A percentile compares a stretch with the other conserved stretches of the same genome.
Evolutionary conservation across 2,113 vertebrate genomes (phyloP).

Genomic region (Mystacornis crossleyi): DNA sequence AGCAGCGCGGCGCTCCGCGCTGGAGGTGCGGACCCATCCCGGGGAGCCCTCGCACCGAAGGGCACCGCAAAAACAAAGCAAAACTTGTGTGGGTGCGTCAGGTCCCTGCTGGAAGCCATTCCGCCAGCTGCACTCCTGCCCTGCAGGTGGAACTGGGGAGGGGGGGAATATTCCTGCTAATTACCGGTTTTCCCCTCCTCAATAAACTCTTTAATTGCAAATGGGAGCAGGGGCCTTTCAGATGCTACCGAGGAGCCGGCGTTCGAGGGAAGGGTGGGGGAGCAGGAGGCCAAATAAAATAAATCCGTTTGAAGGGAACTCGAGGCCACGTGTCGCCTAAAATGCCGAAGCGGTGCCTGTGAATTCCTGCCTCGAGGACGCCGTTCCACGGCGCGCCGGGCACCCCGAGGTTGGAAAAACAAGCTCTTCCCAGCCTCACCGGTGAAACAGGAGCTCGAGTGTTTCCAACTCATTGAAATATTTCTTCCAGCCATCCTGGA

Average conservation of each 20-base stretch:
- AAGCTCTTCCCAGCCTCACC: background rate
- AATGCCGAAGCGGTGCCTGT: background rate
- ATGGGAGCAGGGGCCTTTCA: constrained; percentile 40
- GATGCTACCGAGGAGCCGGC: background rate
- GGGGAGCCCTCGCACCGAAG: background rate
- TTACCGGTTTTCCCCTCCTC: constrained; percentile 56
- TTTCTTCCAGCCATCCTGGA: background rate
- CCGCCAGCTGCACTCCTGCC: constrained; percentile 47
- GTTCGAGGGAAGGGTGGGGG: background rate
- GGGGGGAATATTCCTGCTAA: constrained; percentile 35
- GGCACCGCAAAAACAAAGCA: background rate
- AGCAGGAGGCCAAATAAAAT: constrained; percentile 29
- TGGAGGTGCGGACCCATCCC: background rate
- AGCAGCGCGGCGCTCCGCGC: background rate
- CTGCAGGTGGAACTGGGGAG: constrained; percentile 45
- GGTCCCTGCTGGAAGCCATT: constrained; percentile 44
- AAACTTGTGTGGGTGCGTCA: background rate
- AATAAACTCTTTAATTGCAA: constrained; percentile 51
- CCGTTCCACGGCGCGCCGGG: background rate
- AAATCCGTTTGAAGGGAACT: background rate
- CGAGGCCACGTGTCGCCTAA: constrained; percentile 40
- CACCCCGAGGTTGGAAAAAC: constrained; percentile 11
- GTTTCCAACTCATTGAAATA: background rate
- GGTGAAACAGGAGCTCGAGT: background rate
- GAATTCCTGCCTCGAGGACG: constrained; percentile 15